phyloP scores from a whole-genome alignment of 1,140 invertebrate species.

The Neodiprion lecontei region DNA sequence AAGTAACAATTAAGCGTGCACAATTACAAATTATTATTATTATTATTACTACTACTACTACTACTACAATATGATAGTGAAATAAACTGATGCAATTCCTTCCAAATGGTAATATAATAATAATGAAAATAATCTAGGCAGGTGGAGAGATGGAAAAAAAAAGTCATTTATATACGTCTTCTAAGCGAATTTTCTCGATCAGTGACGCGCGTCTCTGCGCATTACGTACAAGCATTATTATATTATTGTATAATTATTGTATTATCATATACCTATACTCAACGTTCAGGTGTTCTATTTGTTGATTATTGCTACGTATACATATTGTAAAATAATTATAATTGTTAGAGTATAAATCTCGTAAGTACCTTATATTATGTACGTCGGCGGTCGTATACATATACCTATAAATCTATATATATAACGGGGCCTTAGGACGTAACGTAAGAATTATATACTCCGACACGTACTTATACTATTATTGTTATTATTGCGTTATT shows the following conservation, averaged over 20 bases:
- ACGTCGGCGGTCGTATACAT: background rate
- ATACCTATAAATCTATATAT: background rate
- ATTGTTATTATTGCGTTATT: no score
- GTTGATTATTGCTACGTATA: constrained; percentile 2
- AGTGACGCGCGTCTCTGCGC: background rate
- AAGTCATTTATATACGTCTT: background rate
- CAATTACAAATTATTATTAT: no score
- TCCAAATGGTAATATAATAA: background rate
- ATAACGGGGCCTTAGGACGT: constrained; percentile 6
- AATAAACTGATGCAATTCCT: background rate
- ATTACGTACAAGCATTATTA: background rate
- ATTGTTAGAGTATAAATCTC: no score
- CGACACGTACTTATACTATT: no score
- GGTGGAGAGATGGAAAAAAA: background rate
- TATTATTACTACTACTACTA: no score
- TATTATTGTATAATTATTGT: background rate
- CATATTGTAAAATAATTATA: background rate
- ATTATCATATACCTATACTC: background rate
- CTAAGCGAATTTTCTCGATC: background rate
- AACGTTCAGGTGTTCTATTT: background rate
- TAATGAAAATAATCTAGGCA: background rate
- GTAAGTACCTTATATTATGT: background rate
- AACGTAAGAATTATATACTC: background rate
- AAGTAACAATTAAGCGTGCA: no score
- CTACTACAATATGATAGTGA: background rate